A percentile compares a stretch with the other conserved stretches of the same genome.
Conservation (phyloP, 2,113 vertebrate species). For the Bubo scandiacus region DNA sequence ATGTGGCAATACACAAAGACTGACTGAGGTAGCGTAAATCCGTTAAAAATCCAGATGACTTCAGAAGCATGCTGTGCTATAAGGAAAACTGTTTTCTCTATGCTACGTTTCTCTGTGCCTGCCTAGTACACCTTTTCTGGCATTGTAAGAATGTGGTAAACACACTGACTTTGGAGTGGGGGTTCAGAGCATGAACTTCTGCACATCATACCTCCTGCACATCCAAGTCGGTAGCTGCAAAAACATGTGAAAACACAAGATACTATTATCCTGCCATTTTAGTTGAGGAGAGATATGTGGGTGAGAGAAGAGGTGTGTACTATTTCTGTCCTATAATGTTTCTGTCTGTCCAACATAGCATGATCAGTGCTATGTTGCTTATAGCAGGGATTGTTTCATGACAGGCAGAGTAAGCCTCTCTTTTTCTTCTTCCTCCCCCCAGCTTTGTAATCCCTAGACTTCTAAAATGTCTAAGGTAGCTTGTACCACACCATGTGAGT, state of each 20-base stretch:
- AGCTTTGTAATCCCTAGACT: background rate
- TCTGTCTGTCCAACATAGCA: background rate
- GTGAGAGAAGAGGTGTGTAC: background rate
- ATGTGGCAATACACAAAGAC: background rate
- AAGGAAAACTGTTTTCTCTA: background rate
- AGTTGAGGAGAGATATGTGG: background rate
- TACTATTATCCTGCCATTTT: background rate
- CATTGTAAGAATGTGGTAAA: background rate
- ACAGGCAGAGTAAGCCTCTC: background rate
- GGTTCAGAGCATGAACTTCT: accelerated
- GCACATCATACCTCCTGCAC: background rate
- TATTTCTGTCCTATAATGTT: background rate
- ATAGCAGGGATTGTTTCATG: background rate
- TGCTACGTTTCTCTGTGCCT: background rate
- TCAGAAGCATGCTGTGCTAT: background rate
- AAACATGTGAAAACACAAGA: background rate
- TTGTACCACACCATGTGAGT: background rate
- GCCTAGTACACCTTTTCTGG: background rate
- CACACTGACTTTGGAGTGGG: background rate
- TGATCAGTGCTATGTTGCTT: background rate
- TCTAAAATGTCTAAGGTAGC: background rate
- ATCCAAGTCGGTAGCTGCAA: background rate
- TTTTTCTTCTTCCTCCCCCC: background rate
- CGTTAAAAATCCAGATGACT: background rate
- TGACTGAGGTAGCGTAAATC: background rate